Evolutionary conservation across 2,888 invertebrate species (phyloP), one percentile per base, ranked within the genome.

Genomic region (Eilema caniola): DNA sequence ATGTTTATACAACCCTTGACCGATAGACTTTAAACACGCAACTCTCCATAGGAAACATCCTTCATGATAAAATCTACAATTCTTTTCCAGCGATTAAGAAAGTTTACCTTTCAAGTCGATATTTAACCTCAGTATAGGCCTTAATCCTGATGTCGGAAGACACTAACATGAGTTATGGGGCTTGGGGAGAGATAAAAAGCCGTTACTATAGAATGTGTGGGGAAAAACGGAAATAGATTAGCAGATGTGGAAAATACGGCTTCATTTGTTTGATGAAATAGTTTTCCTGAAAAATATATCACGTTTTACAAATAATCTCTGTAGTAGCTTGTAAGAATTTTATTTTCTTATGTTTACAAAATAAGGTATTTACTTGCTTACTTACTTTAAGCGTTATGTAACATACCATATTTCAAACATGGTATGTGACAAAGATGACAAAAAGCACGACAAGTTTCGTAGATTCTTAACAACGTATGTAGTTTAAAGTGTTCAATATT

Each of bases 101-200:
- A 67, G 66, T 66, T 69, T 71, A 77, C 75, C 77, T 80, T 74
- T 74, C 71, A 82, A 76, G 70, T 69, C 72, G 71, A 73, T 82
- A 75, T 79, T 73, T 77, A 80, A 82, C 77, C 70, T 68, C 57
- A 24, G 75, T 63, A 74, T 75, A 75, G 64, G 62, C 74, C 73
- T 70, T 78, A 83, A 81, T 80, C 73, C 77, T 63, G 23, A 70
- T 74, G 66, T 69, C 75, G 76, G 71, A 76, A 78, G 79, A 73
- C 71, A 73, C 74, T 76, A 72, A 65, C 72, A 77, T 79, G 84
- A 83, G 80, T 83, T 77, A 83, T 84, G 79, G 70, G 65, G 73
- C 53, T 75, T 77, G 73, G 75, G 73, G 79, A 72, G 53, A 76
- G 78, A 75, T 78, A 82, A 82, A 76, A 57, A 63, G 67, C 66